Conservation (phyloP, 2,888 invertebrate species). For the Ametastegia equiseti region DNA sequence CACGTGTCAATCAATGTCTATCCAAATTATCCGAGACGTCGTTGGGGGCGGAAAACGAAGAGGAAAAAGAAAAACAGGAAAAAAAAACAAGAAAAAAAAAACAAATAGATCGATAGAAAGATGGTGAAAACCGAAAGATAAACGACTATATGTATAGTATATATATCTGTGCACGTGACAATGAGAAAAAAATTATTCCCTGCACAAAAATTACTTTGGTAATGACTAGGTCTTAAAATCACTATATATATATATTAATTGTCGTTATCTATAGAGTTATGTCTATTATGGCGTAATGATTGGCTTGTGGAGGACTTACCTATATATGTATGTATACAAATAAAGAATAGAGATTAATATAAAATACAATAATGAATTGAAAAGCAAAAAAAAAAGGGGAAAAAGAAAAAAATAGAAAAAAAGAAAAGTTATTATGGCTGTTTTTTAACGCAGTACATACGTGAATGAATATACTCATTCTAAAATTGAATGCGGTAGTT, state of each 20-base stretch:
- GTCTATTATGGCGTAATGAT: slow-evolving; percentile 58
- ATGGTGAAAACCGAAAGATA: slow-evolving; percentile 28
- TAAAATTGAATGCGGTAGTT: slow-evolving; percentile 88
- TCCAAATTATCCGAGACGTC: not conserved
- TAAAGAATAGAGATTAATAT: slow-evolving; percentile 5
- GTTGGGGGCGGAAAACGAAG: not conserved
- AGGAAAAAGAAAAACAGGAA: not conserved
- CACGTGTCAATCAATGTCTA: not conserved
- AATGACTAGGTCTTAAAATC: slow-evolving; percentile 74
- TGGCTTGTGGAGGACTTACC: slow-evolving; percentile 53
- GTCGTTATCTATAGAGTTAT: slow-evolving; percentile 50
- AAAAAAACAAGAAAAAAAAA: not conserved
- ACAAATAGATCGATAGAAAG: slow-evolving; percentile 3
- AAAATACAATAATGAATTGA: slow-evolving; percentile 13
- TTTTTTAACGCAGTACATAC: slow-evolving; percentile 27
- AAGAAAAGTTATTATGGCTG: slow-evolving; percentile 55
- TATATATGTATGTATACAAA: too few species aligned
- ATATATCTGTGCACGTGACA: slow-evolving; percentile 23
- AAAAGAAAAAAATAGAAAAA: not conserved
- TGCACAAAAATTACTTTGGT: slow-evolving; percentile 72
- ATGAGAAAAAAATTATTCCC: slow-evolving; percentile 32
- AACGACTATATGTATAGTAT: slow-evolving; percentile 35
- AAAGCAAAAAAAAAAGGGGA: not conserved
- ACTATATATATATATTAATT: slow-evolving; percentile 59
- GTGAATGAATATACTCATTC: slow-evolving; percentile 20